phyloP scores from a whole-genome alignment of 2,113 vertebrate species.

The Forbesichthys papilliferus region DNA sequence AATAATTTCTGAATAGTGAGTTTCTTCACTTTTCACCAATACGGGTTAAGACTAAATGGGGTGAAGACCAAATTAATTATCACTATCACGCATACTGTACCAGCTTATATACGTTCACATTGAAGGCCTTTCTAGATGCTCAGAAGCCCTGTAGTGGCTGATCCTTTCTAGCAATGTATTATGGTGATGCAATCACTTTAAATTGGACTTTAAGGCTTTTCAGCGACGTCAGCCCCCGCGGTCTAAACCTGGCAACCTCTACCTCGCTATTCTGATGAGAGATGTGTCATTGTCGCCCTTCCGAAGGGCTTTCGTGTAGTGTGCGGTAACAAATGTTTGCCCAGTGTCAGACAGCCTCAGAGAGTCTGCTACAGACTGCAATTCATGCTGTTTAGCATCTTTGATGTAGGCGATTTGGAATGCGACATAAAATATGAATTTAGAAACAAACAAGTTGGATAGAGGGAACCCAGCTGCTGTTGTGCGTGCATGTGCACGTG shows the following conservation, averaged over 20 bases:
- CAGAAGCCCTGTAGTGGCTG: too few relatives aligned
- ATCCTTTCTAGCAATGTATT: too few relatives aligned
- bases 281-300: conserved; percentile 25
- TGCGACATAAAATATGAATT: neutral
- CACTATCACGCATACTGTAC: neutral
- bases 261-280: conserved; percentile 34
- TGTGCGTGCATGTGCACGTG: neutral
- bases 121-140: neutral
- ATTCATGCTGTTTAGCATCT: neutral
- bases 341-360: neutral
- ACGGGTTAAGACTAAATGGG: neutral
- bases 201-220: too few relatives aligned
- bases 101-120: neutral
- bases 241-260: conserved; percentile 15
- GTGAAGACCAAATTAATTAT: too few relatives aligned
- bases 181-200: too few relatives aligned
- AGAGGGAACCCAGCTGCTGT: neutral
- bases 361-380: neutral
- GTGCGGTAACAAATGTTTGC: conserved; percentile 14
- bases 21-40: conserved; percentile 7
- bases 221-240: neutral
- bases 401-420: neutral
- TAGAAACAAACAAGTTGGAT: neutral
- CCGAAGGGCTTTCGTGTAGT: neutral
- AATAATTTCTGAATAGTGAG: conserved; percentile 37